These are phyloP conservation scores for Halcyon malimbica DNA, from an alignment of 2,113 vertebrate genomes.

Conservation along the genomic window DNA sequence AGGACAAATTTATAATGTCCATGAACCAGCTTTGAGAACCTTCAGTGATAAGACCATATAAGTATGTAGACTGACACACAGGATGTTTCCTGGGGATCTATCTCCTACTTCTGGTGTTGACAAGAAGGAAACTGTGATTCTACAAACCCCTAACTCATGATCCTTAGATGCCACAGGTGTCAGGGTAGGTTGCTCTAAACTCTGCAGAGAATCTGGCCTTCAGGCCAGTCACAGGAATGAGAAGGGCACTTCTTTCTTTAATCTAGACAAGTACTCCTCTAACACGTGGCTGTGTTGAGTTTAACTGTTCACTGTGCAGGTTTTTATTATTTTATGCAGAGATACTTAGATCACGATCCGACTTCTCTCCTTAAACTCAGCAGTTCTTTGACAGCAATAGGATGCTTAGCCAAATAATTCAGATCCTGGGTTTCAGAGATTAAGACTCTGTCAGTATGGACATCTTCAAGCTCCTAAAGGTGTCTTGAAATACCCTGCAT, in stretches of 20 bases:
- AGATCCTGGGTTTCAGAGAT: background rate
- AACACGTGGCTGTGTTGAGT: background rate
- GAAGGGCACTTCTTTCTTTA: background rate
- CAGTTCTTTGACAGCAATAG: background rate
- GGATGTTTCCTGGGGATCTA: background rate
- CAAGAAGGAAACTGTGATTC: background rate
- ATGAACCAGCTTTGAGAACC: background rate
- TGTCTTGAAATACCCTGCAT: background rate
- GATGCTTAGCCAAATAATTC: background rate
- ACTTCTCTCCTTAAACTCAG: background rate
- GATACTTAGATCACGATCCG: background rate
- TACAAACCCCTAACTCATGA: background rate
- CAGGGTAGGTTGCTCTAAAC: background rate
- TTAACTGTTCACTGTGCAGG: background rate
- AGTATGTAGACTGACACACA: background rate
- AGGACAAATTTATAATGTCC: background rate
- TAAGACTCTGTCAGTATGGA: background rate
- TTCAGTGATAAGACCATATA: background rate
- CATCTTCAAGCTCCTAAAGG: background rate
- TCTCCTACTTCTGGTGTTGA: background rate
- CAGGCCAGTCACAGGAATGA: background rate
- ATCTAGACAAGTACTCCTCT: background rate
- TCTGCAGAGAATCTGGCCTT: background rate
- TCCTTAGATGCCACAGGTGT: background rate
- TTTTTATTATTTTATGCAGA: background rate